These are phyloP conservation scores for Drosophila fungiperda DNA, from an alignment of 2,888 invertebrate genomes.

Conservation along the genomic window DNA sequence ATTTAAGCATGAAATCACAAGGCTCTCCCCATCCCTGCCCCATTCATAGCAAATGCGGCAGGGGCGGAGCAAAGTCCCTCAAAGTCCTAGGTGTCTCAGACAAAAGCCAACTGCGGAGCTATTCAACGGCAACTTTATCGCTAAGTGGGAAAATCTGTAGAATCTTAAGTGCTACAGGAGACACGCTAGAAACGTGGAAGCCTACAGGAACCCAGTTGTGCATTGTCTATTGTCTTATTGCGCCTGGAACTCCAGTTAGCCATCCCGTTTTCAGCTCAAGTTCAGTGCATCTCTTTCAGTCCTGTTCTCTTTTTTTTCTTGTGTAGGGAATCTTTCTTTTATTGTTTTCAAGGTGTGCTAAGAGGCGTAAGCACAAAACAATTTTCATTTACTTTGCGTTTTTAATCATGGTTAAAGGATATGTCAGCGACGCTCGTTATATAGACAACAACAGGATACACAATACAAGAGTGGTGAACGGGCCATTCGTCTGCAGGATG, in stretches of 20 bases:
- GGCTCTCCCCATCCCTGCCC: constrained; percentile 26
- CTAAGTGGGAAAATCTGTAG: constrained; percentile 81
- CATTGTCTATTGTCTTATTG: constrained; percentile 47
- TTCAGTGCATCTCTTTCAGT: constrained; percentile 41
- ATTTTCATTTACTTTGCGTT: constrained; percentile 79
- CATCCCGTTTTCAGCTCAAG: constrained; percentile 50
- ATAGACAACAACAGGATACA: constrained; percentile 41
- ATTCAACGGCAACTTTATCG: constrained; percentile 73
- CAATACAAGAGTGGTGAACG: constrained; percentile 3
- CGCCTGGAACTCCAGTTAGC: constrained; percentile 37
- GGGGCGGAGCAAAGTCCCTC: no score
- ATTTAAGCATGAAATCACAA: constrained; percentile 81
- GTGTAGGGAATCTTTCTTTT: constrained; percentile 34
- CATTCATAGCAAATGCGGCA: constrained; percentile 6
- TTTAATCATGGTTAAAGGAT: constrained; percentile 81
- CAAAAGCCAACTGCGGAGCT: constrained; percentile 63
- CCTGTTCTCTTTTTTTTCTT: constrained; percentile 7
- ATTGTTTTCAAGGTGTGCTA: constrained; percentile 79
- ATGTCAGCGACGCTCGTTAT: constrained; percentile 70
- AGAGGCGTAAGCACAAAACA: constrained; percentile 81
- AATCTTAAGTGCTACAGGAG: constrained; percentile 71
- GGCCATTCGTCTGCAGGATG: constrained; percentile 59
- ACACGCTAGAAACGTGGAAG: constrained; percentile 16
- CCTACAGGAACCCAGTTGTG: constrained; percentile 40
- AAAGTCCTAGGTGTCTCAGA: constrained; percentile 41